These are phyloP conservation scores for Montipora efflorescens DNA, from an alignment of 64 coral and sea anemone species.

Conservation along the genomic window DNA sequence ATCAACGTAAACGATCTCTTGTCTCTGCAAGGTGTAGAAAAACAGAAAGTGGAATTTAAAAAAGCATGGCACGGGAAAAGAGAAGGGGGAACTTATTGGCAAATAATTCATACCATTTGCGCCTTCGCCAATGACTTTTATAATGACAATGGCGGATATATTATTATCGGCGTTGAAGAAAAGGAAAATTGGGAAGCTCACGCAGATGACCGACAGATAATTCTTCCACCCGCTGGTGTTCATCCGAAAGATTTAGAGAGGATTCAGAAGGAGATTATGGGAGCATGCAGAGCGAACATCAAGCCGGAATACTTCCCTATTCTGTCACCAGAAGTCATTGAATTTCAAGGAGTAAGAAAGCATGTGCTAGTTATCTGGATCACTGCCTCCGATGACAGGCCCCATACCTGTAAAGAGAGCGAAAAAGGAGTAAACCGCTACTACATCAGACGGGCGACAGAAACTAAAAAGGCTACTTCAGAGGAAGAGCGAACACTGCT, in stretches of 20 bases:
- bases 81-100: conserved; percentile 64
- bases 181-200: conserved; percentile 40
- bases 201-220: conserved; percentile 37
- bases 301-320: conserved; percentile 18
- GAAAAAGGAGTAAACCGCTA: background rate
- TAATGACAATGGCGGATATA: conserved; percentile 80
- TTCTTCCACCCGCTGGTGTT: conserved; percentile 62
- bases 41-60: conserved; percentile 70
- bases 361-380: conserved; percentile 22
- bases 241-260: conserved; percentile 27
- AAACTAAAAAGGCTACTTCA: background rate
- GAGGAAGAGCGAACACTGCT: background rate
- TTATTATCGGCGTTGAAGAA: conserved; percentile 69
- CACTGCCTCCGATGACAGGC: conserved; percentile 10
- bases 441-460: conserved; percentile 23
- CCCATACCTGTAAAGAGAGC: conserved; percentile 19
- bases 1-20: conserved; percentile 66
- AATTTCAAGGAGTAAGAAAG: background rate
- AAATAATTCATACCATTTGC: conserved; percentile 68
- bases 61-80: conserved; percentile 70
- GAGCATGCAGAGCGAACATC: conserved; percentile 51
- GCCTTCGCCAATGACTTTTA: conserved; percentile 79
- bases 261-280: conserved; percentile 66
- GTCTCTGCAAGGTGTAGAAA: conserved; percentile 68
- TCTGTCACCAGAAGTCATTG: conserved; percentile 12